phyloP scores from a whole-genome alignment of 2,797 vertebrate species.

The Enteromius radiatus region DNA sequence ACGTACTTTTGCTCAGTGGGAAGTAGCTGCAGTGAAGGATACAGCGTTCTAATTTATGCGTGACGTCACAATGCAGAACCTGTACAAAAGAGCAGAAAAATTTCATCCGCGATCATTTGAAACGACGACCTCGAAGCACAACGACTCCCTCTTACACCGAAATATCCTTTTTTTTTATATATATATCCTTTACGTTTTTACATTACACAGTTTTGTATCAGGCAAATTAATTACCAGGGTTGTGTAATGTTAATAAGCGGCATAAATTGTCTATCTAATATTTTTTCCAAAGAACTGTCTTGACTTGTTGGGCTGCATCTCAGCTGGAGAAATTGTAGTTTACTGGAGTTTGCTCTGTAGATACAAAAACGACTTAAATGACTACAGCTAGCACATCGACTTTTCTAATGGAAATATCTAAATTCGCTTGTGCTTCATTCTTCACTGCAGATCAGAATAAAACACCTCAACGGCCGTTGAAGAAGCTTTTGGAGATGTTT shows the following conservation, averaged over 20 bases:
- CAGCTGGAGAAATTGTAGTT: neutral
- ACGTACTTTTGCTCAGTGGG: no score
- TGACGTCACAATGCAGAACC: neutral
- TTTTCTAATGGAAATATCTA: neutral
- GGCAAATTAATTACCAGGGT: no score
- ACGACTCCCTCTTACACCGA: neutral
- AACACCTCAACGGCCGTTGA: fast-evolving
- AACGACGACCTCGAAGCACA: fast-evolving
- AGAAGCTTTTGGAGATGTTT: neutral
- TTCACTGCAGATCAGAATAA: neutral
- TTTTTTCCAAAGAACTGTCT: neutral
- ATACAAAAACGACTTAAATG: neutral
- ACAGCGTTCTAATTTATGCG: neutral
- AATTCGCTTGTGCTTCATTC: neutral
- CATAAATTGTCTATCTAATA: no score
- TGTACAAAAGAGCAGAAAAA: neutral
- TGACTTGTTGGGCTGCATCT: neutral
- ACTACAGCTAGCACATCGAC: neutral
- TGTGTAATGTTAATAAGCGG: neutral
- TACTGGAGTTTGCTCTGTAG: neutral
- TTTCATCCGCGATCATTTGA: no score
- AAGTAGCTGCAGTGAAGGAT: neutral
- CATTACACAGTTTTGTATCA: no score
- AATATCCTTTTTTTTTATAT: neutral
- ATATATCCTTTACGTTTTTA: neutral